Evolutionary conservation across 2,113 vertebrate species (phyloP).

Genomic region (Apteryx owenii): DNA sequence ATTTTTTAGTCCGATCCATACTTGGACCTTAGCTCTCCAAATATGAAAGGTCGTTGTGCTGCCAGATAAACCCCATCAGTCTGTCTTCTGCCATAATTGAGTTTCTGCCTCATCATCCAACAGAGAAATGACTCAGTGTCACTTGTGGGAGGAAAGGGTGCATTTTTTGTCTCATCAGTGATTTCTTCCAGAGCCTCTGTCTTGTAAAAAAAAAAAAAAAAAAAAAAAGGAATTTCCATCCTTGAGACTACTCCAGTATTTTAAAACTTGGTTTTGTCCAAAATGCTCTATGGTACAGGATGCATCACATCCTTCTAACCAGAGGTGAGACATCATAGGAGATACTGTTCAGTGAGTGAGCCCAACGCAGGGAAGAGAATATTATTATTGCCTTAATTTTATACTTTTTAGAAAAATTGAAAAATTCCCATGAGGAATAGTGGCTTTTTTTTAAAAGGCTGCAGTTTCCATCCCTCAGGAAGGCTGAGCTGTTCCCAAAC

Average conservation of each 20-base stretch:
- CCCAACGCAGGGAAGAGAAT: not conserved
- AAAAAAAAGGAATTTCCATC: not conserved
- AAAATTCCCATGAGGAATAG: not conserved
- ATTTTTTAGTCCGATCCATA: not conserved
- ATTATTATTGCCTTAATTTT: not conserved
- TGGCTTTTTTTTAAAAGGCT: not conserved
- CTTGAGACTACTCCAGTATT: not conserved
- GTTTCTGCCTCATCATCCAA: conserved; percentile 34
- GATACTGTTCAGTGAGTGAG: not conserved
- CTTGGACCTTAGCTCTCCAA: not conserved
- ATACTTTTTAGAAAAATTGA: not conserved
- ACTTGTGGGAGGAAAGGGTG: not conserved
- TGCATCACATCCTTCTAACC: not conserved
- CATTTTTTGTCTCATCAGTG: not conserved
- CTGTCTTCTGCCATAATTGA: conserved; percentile 18
- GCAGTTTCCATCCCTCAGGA: not conserved
- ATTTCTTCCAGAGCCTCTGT: not conserved
- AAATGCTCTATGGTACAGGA: not conserved
- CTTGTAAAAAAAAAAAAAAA: not conserved
- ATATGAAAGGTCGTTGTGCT: not conserved
- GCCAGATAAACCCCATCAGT: not conserved
- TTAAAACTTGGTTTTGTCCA: not conserved
- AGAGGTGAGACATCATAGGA: not conserved
- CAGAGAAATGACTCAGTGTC: not conserved
- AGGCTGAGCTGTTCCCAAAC: not conserved